Evolutionary conservation across 2,113 vertebrate genomes (phyloP).

Genomic region (Archocentrus centrarchus): DNA sequence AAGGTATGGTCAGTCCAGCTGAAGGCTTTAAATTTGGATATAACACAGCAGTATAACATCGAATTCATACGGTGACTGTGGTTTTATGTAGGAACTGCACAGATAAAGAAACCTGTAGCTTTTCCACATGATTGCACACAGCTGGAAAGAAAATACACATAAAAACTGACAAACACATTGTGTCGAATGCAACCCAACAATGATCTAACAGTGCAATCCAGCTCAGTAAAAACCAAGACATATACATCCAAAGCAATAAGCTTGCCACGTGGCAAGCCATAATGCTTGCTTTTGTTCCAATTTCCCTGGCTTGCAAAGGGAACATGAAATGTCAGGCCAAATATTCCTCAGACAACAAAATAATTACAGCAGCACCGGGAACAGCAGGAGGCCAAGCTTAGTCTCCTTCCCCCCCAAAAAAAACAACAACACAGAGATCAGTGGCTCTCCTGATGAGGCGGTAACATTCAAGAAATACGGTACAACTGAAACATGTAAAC

Average conservation of each 20-base stretch:
- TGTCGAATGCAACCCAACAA: slow-evolving; percentile 33
- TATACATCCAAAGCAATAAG: slow-evolving; percentile 64
- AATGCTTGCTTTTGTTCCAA: slow-evolving; percentile 73
- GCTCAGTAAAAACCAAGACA: slow-evolving; percentile 34
- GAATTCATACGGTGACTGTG: not conserved
- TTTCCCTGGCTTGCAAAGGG: slow-evolving; percentile 62
- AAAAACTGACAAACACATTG: slow-evolving; percentile 4
- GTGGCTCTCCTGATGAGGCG: slow-evolving; percentile 46
- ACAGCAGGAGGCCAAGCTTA: slow-evolving; percentile 49
- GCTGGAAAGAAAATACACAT: not conserved
- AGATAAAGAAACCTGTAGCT: not conserved
- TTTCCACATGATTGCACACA: slow-evolving; percentile 9
- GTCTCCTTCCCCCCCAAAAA: slow-evolving; percentile 29
- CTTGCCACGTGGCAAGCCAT: slow-evolving; percentile 51
- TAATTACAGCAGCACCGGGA: slow-evolving; percentile 66
- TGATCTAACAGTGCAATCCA: slow-evolving; percentile 27
- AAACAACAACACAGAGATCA: slow-evolving; percentile 67
- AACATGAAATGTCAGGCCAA: slow-evolving; percentile 75
- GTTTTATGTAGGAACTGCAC: not conserved
- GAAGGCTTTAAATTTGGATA: not conserved
- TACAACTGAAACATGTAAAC: slow-evolving; percentile 31
- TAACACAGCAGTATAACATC: no score
- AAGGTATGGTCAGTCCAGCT: no score
- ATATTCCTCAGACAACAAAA: slow-evolving; percentile 73
- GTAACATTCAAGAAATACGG: slow-evolving; percentile 19